Conservation (phyloP, 2,888 invertebrate species). For the Quadriops clusia region DNA sequence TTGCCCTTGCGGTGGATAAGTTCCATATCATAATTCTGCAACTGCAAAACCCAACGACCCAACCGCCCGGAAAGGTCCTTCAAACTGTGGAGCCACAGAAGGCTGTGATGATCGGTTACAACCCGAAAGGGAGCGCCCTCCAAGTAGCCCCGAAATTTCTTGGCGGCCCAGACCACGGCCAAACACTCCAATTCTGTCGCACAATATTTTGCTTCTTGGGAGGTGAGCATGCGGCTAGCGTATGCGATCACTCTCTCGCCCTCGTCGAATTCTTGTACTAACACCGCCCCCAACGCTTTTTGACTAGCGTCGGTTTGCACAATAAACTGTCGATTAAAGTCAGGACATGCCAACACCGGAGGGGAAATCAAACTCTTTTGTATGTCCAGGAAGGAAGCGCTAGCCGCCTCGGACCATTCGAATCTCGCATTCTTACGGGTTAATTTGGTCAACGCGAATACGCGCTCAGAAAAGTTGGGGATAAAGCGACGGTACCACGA, state of each 20-base stretch:
- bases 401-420: no score
- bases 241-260: constrained; percentile 12
- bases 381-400: no score
- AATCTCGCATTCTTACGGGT: no score
- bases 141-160: constrained; percentile 16
- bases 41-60: no score
- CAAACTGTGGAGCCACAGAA: constrained; percentile 16
- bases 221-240: constrained; percentile 9
- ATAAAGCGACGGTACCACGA: constrained; percentile 14
- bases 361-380: no score
- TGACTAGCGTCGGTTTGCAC: constrained; percentile 11
- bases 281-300: constrained; percentile 10
- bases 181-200: constrained; percentile 14
- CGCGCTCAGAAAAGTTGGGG: constrained; percentile 10
- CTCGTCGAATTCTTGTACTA: constrained; percentile 8
- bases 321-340: constrained; percentile 6
- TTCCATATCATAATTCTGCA: no score
- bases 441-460: no score
- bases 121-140: constrained; percentile 22
- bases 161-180: constrained; percentile 12
- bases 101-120: constrained; percentile 20
- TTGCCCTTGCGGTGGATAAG: no score
- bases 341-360: not conserved
- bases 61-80: constrained; percentile 17
- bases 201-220: constrained; percentile 13